A percentile compares a stretch with the other conserved stretches of the same genome.
These are phyloP conservation scores for Capreolus pygargus DNA, from an alignment of 2,113 vertebrate species.

Conservation along the genomic window DNA sequence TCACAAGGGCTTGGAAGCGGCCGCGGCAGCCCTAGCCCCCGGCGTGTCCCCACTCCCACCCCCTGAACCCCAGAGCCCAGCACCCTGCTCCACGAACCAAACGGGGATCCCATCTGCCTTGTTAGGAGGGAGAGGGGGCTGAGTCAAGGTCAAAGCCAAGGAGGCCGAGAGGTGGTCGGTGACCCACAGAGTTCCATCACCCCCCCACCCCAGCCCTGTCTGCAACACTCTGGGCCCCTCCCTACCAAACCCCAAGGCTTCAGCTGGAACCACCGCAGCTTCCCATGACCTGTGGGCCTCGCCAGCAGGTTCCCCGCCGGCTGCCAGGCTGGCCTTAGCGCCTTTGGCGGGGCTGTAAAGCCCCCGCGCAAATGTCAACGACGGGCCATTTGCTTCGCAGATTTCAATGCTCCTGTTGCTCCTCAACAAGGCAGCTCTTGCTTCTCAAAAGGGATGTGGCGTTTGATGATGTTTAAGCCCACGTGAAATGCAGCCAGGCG, in stretches of 20 bases:
- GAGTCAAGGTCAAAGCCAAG: not conserved
- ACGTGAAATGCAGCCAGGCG: constrained; percentile 67
- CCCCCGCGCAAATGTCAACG: constrained; percentile 38
- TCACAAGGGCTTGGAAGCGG: not conserved
- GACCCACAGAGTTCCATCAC: not conserved
- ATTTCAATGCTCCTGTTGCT: constrained; percentile 61
- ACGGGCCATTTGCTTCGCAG: constrained; percentile 59
- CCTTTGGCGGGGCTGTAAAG: not conserved
- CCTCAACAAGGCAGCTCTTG: constrained; percentile 61
- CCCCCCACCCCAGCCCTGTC: not conserved
- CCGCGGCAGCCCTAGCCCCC: not conserved
- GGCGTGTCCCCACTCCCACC: fast-evolving
- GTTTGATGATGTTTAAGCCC: constrained; percentile 68
- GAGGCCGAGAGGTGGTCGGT: not conserved
- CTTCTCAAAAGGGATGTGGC: constrained; percentile 66
- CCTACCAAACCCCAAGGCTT: not conserved
- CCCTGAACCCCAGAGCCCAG: not conserved
- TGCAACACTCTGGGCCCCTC: not conserved
- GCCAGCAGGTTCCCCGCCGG: not conserved
- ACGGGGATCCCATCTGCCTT: not conserved
- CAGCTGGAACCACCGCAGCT: not conserved
- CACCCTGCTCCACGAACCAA: not conserved
- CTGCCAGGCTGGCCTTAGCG: not conserved
- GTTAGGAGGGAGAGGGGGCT: not conserved
- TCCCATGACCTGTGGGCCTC: fast-evolving